A percentile compares a stretch with the other conserved stretches of the same genome.
phyloP scores from a whole-genome alignment of 1,140 invertebrate genomes.

The Listronotus bonariensis region DNA sequence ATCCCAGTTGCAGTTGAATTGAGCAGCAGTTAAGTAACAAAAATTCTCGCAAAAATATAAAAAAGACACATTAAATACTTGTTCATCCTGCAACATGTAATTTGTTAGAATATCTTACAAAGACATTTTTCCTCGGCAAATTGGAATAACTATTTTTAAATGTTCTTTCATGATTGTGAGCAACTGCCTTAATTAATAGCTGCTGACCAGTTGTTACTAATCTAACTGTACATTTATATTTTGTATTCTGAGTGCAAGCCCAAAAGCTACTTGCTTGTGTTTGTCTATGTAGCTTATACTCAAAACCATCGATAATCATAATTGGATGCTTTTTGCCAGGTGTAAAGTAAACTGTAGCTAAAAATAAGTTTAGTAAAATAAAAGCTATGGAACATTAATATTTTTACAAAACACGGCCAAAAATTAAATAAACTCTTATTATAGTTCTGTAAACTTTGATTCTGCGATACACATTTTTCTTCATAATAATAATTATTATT shows the following conservation, averaged over 20 bases:
- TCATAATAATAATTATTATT: no score
- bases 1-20: no score
- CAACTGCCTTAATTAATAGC: slow-evolving; percentile 29
- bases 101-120: background rate
- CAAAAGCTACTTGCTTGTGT: slow-evolving; percentile 33
- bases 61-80: no score
- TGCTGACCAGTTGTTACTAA: slow-evolving; percentile 28
- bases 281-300: slow-evolving; percentile 37
- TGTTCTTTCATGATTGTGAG: slow-evolving; percentile 35
- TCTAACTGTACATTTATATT: slow-evolving; percentile 42
- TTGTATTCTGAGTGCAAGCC: slow-evolving; percentile 37
- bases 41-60: no score
- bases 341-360: slow-evolving; percentile 38
- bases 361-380: slow-evolving; percentile 7
- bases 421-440: no score
- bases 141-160: slow-evolving; percentile 4
- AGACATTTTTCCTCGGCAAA: background rate
- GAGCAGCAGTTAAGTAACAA: no score
- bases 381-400: background rate
- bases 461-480: no score
- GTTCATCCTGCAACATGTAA: no score
- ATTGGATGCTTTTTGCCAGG: slow-evolving; percentile 38
- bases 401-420: background rate
- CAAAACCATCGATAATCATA: slow-evolving; percentile 40
- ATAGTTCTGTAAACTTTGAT: no score